Evolutionary conservation across 2,888 invertebrate genomes (phyloP).

Genomic region (Eucriotettix oculatus): DNA sequence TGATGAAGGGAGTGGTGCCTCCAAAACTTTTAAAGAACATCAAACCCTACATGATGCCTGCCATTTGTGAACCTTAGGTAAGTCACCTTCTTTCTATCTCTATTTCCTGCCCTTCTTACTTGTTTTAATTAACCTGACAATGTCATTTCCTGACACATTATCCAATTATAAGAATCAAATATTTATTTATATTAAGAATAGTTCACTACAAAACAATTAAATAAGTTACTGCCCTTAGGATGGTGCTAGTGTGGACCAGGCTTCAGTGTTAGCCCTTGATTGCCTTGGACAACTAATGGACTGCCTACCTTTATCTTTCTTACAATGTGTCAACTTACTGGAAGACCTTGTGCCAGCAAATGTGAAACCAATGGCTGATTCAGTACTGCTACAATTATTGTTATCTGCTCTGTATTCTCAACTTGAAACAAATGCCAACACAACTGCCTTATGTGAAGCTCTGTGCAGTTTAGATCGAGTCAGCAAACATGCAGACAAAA

Average conservation of each 20-base stretch:
- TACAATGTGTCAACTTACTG: neutral
- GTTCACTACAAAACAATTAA: too few relatives aligned
- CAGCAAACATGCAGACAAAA: neutral
- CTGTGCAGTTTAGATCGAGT: neutral
- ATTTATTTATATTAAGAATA: too few relatives aligned
- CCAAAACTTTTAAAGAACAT: too few relatives aligned
- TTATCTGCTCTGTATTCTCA: neutral
- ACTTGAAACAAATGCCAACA: neutral
- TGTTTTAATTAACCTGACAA: too few relatives aligned
- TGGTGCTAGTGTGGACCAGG: neutral
- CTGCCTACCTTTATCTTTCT: neutral
- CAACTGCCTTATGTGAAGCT: neutral
- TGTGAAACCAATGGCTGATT: neutral
- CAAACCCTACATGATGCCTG: too few relatives aligned
- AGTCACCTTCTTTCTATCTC: too few relatives aligned
- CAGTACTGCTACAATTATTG: neutral
- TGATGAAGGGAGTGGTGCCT: too few relatives aligned
- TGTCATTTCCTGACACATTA: too few relatives aligned
- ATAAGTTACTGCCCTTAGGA: neutral
- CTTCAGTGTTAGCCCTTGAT: neutral
- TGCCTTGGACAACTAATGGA: neutral
- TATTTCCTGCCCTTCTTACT: too few relatives aligned
- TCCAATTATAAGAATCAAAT: too few relatives aligned
- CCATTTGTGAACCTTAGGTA: too few relatives aligned
- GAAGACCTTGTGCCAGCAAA: neutral